A percentile compares a stretch with the other conserved stretches of the same genome.
These are phyloP conservation scores for Noturus placidus DNA, from an alignment of 2,113 vertebrate genomes.

Conservation along the genomic window DNA sequence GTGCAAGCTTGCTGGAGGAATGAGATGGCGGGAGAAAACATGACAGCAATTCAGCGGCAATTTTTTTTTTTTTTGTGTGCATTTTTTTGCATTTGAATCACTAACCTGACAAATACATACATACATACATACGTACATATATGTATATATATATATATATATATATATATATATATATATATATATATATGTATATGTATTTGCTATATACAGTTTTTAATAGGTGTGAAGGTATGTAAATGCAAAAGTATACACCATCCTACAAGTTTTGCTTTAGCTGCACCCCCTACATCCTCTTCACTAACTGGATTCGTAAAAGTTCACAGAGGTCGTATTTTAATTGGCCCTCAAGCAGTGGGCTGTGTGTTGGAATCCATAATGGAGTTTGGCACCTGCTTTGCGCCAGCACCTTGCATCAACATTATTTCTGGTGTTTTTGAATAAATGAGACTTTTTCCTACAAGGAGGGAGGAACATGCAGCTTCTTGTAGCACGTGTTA, in stretches of 20 bases:
- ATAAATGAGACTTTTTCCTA: conserved; percentile 24
- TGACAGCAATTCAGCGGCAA: conserved; percentile 21
- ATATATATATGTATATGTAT: too few relatives aligned
- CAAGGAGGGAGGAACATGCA: background rate
- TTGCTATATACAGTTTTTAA: background rate
- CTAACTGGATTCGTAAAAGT: conserved; percentile 36
- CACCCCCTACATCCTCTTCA: conserved; percentile 1
- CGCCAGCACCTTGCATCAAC: conserved; percentile 30
- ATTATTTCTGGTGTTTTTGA: conserved; percentile 34
- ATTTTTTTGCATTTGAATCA: conserved; percentile 14
- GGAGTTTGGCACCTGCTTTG: conserved; percentile 36
- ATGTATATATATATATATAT: too few relatives aligned
- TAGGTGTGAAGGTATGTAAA: conserved; percentile 34
- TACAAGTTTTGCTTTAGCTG: conserved; percentile 20
- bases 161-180: too few relatives aligned
- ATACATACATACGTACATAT: too few relatives aligned
- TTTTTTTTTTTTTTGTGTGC: background rate
- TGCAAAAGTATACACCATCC: background rate
- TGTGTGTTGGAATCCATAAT: conserved; percentile 35
- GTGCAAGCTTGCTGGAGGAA: conserved; percentile 42
- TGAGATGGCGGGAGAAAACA: conserved; percentile 9
- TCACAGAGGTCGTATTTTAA: conserved; percentile 30
- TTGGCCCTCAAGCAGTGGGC: conserved; percentile 37
- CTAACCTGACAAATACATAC: conserved; percentile 23
- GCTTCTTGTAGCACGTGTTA: background rate